Evolutionary conservation across 2,888 invertebrate genomes (phyloP).

Genomic region (Megastigmus dorsalis): DNA sequence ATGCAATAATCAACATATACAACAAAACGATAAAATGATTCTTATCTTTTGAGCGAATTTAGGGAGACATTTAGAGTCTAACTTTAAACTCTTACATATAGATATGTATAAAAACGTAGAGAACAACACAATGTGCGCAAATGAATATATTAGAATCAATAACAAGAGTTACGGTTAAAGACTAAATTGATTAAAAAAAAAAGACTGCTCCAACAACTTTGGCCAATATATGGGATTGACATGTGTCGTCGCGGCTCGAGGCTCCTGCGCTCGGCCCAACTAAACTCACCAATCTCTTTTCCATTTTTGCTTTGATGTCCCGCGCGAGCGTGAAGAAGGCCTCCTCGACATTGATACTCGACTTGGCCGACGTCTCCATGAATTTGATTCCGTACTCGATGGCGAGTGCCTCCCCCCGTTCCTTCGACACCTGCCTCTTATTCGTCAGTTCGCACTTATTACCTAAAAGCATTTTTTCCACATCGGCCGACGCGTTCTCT

Average conservation of each 20-base stretch:
- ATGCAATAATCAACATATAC: conserved; percentile 56
- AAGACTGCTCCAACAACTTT: conserved; percentile 58
- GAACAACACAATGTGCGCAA: no score
- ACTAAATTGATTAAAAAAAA: not conserved
- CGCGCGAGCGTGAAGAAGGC: conserved; percentile 68
- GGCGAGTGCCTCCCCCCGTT: conserved; percentile 83
- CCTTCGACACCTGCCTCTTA: conserved; percentile 52
- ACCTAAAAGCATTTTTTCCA: conserved; percentile 98
- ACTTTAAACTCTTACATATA: no score
- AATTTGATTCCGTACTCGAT: conserved; percentile 99
- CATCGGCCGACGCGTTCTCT: conserved; percentile 98
- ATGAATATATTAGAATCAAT: not conserved
- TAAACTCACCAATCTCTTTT: conserved; percentile 93
- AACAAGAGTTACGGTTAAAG: not conserved
- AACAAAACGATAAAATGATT: conserved; percentile 59
- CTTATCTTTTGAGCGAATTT: no score
- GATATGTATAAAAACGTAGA: no score
- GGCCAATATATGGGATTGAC: no score
- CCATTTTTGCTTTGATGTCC: conserved; percentile 83
- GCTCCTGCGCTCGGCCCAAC: no score
- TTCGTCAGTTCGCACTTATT: conserved; percentile 84
- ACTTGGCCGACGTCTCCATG: conserved; percentile 99
- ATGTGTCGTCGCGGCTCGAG: no score
- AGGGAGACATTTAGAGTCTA: no score
- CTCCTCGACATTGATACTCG: conserved; percentile 78